phyloP scores from a whole-genome alignment of 2,797 vertebrate genomes.

The Limnodromus scolopaceus region DNA sequence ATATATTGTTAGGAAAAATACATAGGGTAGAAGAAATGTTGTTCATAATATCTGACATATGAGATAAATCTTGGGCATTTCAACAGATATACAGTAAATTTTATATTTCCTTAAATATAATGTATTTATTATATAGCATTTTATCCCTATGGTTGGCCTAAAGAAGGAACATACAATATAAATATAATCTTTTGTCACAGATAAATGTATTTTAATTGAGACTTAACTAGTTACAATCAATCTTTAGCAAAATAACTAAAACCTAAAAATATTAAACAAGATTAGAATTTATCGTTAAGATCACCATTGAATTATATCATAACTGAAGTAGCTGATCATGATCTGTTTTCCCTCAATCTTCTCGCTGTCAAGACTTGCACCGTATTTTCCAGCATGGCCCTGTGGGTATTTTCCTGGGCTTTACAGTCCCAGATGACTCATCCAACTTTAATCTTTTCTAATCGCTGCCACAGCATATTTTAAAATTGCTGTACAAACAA shows the following conservation, averaged over 20 bases:
- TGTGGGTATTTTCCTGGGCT: background rate
- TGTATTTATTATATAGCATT: background rate
- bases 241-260: background rate
- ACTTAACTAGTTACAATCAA: background rate
- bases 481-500: background rate
- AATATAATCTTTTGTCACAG: background rate
- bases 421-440: background rate
- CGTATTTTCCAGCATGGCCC: background rate
- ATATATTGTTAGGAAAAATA: background rate
- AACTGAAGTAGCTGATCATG: background rate
- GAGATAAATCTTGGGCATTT: background rate
- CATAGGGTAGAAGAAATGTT: background rate
- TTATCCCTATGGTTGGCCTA: background rate
- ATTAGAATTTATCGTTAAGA: background rate
- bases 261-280: background rate
- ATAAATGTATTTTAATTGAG: background rate
- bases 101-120: background rate
- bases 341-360: background rate
- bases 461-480: background rate
- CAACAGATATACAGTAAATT: background rate
- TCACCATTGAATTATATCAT: background rate
- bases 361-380: background rate
- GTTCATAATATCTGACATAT: background rate
- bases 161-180: background rate
- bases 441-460: background rate